A percentile compares a stretch with the other conserved stretches of the same genome.
Evolutionary conservation across 2,113 vertebrate genomes (phyloP).

Genomic region (Misgurnus anguillicaudatus): DNA sequence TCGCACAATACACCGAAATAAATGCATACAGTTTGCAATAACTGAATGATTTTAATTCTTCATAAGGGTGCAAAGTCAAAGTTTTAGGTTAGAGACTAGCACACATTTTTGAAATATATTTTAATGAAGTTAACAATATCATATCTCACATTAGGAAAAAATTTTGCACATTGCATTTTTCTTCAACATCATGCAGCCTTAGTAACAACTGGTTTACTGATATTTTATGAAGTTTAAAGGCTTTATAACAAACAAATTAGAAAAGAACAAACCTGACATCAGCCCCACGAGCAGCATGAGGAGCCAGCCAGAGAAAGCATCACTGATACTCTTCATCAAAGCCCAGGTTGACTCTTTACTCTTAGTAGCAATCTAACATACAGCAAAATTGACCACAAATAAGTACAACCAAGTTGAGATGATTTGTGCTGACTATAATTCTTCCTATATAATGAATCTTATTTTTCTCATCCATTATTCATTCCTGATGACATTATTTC

Average conservation of each 20-base stretch:
- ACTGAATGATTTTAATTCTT: too few relatives aligned
- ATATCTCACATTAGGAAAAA: too few relatives aligned
- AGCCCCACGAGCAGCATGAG: slow-evolving; percentile 85
- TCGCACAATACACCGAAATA: too few relatives aligned
- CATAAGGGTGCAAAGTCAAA: too few relatives aligned
- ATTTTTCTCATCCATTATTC: too few relatives aligned
- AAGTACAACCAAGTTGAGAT: background rate
- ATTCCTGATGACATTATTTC: background rate
- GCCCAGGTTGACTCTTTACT: slow-evolving; percentile 87
- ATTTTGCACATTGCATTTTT: too few relatives aligned
- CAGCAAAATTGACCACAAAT: background rate
- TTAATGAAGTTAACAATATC: too few relatives aligned
- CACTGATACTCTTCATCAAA: slow-evolving; percentile 81
- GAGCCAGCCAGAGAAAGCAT: slow-evolving; percentile 87
- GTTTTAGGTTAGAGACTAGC: background rate
- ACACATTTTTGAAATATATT: background rate
- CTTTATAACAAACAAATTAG: background rate
- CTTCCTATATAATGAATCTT: too few relatives aligned
- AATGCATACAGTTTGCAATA: too few relatives aligned
- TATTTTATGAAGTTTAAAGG: too few relatives aligned
- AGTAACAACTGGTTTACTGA: too few relatives aligned
- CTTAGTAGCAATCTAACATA: slow-evolving; percentile 78
- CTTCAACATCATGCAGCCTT: too few relatives aligned
- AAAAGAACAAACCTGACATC: slow-evolving; percentile 75
- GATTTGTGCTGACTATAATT: background rate